Evolutionary conservation across 2,888 invertebrate genomes (phyloP).

Genomic region (Trissolcus japonicus): DNA sequence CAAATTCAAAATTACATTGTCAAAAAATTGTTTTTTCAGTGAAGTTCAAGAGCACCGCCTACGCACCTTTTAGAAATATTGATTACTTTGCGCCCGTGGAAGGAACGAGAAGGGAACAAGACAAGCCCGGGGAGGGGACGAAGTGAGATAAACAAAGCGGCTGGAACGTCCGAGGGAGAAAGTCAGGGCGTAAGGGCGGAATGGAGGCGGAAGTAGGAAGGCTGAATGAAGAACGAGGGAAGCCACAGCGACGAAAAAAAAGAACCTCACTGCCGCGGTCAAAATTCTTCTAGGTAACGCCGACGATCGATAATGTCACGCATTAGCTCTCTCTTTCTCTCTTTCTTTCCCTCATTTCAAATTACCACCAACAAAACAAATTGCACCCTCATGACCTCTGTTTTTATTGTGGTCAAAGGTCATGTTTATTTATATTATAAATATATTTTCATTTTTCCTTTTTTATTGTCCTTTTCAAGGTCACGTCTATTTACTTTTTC

Average conservation of each 20-base stretch:
- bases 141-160: slow-evolving; percentile 51
- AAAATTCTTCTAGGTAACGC: slow-evolving; percentile 42
- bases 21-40: slow-evolving; percentile 46
- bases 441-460: too few species aligned
- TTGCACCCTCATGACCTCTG: too few species aligned
- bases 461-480: too few species aligned
- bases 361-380: too few species aligned
- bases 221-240: slow-evolving; percentile 49
- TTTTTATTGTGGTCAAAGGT: too few species aligned
- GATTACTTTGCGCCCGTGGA: slow-evolving; percentile 70
- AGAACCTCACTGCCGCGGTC: slow-evolving; percentile 41
- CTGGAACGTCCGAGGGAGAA: slow-evolving; percentile 47
- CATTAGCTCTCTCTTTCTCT: slow-evolving; percentile 6
- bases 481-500: not conserved
- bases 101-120: slow-evolving; percentile 60
- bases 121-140: slow-evolving; percentile 39
- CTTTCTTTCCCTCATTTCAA: too few species aligned
- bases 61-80: slow-evolving; percentile 72
- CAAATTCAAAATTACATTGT: not conserved
- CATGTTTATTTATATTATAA: too few species aligned
- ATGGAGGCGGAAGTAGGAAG: slow-evolving; percentile 57
- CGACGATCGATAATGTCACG: slow-evolving; percentile 38
- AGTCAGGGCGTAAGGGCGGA: slow-evolving; percentile 45
- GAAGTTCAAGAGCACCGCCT: slow-evolving; percentile 66
- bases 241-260: slow-evolving; percentile 47